These are phyloP conservation scores for Aptenodytes patagonicus DNA, from an alignment of 2,113 vertebrate genomes.

Conservation along the genomic window DNA sequence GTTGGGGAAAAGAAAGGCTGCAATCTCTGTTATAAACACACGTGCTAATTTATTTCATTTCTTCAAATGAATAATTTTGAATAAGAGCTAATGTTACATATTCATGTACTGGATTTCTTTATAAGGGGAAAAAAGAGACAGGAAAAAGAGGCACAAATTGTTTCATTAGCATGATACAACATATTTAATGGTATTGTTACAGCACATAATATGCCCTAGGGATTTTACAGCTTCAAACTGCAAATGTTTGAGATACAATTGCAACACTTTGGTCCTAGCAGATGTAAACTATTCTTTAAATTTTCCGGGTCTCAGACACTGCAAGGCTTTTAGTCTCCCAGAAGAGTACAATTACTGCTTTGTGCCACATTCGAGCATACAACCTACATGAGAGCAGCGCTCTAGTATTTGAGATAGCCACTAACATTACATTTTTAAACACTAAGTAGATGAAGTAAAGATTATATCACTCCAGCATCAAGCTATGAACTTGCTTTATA, in stretches of 20 bases:
- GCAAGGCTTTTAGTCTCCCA: not conserved
- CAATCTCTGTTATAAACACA: slow-evolving; percentile 85
- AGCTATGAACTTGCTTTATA: slow-evolving; percentile 50
- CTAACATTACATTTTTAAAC: slow-evolving; percentile 34
- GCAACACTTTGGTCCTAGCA: slow-evolving; percentile 14
- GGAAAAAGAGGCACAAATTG: not conserved
- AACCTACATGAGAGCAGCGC: not conserved
- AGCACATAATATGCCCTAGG: not conserved
- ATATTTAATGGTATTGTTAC: slow-evolving; percentile 11
- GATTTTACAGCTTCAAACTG: slow-evolving; percentile 29
- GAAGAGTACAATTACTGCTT: slow-evolving; percentile 10
- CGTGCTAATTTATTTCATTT: slow-evolving; percentile 86
- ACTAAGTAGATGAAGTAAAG: slow-evolving; percentile 31
- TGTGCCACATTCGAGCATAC: not conserved
- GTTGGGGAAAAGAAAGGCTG: slow-evolving; percentile 77
- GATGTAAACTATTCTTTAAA: slow-evolving; percentile 1
- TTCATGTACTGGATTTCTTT: not conserved
- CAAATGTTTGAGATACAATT: slow-evolving; percentile 4
- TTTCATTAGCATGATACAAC: not conserved
- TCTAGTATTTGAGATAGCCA: not conserved
- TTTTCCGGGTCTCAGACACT: not conserved
- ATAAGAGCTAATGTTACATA: not conserved
- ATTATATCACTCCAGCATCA: slow-evolving; percentile 43
- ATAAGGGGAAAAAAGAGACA: not conserved
- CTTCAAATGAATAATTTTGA: slow-evolving; percentile 51